Base-by-base conservation (phyloP, 2,888 invertebrate genomes). In the Chrysotoxum bicinctum region DNA sequence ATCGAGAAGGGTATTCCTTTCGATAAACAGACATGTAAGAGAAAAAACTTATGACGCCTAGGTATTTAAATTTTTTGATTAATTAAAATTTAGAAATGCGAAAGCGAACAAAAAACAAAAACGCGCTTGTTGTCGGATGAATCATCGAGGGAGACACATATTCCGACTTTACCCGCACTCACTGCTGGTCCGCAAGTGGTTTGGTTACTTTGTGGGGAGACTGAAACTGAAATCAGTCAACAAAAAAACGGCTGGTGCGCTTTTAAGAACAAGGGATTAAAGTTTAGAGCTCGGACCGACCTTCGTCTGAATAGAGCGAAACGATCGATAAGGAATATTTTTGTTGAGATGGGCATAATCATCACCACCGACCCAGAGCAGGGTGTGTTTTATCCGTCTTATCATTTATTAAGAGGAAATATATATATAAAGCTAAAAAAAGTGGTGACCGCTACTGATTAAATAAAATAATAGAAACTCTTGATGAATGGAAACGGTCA, bases 31-130 rank as follows among this genome's bases (percentile, higher is more conserved):
- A 14, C n/a, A 50, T 56, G 56, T 52, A 62, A 69, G 5, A 62
- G 52, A 37, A 30, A 2, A 37, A 40, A 37, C 10, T 40, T 54
- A 66, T 54, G 54, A n/a, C n/a, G n/a, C n/a, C 21, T 58, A 32
- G 37, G n/a, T 2, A 40, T 43, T 40, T 26, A 40, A 60, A 26
- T 50, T 75, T 64, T 45, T 64, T 45, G 64, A 83, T 79, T 79
- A 84, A 84, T 84, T 84, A 79, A 84, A 79, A 75, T 75, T 68
- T 48, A 84, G 37, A 58, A 62, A 69, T 43, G 50, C 75, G 62
- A 74, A 12, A 62, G 52, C n/a, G 1, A 69, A 64, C 14, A 32
- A 8, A 48, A 75, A 43, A 26, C 21, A 40, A 66, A 66, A 79
- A 58, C 54, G 52, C 74, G 56, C 62, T 45, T 64, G 30, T 45